Percentiles rank a stretch among this genome's conserved stretches.
These are phyloP conservation scores for Sarotherodon lohbergeri DNA, from an alignment of 2,113 vertebrate species.

Conservation along the genomic window DNA sequence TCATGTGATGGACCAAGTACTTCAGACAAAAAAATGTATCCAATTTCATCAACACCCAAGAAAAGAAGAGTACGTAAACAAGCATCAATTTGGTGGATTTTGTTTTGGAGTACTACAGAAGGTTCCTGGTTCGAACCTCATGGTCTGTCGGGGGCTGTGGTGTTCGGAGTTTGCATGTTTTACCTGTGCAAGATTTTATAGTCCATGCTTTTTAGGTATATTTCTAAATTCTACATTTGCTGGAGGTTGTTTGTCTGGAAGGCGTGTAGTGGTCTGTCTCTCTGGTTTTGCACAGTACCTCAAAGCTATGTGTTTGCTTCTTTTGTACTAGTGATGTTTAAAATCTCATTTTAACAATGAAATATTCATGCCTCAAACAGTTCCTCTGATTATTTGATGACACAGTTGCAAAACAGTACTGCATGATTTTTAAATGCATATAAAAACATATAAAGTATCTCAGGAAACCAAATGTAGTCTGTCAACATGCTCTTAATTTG, in stretches of 20 bases:
- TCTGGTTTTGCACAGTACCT: background rate
- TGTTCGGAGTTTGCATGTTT: accelerated
- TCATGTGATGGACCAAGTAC: background rate
- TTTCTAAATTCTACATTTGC: background rate
- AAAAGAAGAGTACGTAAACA: background rate
- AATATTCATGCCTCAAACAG: background rate
- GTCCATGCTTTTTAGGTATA: background rate
- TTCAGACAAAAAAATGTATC: background rate
- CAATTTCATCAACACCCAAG: background rate
- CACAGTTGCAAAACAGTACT: background rate
- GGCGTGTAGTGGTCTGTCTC: background rate
- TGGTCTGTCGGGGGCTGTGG: background rate
- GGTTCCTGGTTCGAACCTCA: background rate
- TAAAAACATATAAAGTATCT: background rate
- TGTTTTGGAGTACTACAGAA: accelerated
- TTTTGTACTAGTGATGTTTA: background rate
- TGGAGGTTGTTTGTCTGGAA: background rate
- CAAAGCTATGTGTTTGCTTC: background rate
- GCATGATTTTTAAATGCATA: background rate
- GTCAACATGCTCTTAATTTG: background rate
- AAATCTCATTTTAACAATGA: background rate
- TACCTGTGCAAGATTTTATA: background rate
- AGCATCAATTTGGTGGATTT: background rate
- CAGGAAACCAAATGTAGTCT: background rate
- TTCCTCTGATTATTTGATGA: background rate